These are phyloP conservation scores for Petroica traversi DNA, from an alignment of 2,113 vertebrate genomes.

Conservation along the genomic window DNA sequence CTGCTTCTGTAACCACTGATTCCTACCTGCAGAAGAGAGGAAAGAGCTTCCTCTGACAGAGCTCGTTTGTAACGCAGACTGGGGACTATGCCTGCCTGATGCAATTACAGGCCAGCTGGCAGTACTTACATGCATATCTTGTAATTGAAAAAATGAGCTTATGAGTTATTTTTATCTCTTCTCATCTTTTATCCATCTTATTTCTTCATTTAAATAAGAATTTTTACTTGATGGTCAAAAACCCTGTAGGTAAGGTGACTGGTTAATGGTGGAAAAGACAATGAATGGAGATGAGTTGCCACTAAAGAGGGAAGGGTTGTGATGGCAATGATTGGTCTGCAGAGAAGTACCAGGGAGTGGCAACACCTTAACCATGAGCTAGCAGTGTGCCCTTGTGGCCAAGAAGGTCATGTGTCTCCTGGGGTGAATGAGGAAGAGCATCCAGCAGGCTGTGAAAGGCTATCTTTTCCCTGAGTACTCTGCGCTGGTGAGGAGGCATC, in stretches of 20 bases:
- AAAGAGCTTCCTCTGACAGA: background rate
- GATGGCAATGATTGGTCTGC: background rate
- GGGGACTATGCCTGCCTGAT: background rate
- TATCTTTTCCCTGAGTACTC: background rate
- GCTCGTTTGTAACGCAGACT: background rate
- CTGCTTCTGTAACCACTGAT: background rate
- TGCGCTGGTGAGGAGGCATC: background rate
- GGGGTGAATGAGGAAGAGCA: background rate
- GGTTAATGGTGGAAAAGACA: background rate
- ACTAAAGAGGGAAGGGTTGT: background rate
- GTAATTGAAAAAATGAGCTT: background rate
- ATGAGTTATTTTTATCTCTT: background rate
- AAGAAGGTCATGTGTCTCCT: too few relatives aligned
- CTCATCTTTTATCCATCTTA: background rate
- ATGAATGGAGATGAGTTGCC: background rate
- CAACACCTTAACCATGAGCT: background rate
- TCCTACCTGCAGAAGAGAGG: background rate
- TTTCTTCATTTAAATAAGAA: background rate
- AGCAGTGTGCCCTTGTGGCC: background rate
- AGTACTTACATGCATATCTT: background rate
- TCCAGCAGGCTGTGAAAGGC: background rate
- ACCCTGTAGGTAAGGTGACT: accelerated
- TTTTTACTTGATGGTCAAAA: background rate
- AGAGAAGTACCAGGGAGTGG: too few relatives aligned
- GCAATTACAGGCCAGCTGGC: background rate